These are phyloP conservation scores for Spinus olivaceus DNA, from an alignment of 2,797 vertebrate species.

Conservation along the genomic window DNA sequence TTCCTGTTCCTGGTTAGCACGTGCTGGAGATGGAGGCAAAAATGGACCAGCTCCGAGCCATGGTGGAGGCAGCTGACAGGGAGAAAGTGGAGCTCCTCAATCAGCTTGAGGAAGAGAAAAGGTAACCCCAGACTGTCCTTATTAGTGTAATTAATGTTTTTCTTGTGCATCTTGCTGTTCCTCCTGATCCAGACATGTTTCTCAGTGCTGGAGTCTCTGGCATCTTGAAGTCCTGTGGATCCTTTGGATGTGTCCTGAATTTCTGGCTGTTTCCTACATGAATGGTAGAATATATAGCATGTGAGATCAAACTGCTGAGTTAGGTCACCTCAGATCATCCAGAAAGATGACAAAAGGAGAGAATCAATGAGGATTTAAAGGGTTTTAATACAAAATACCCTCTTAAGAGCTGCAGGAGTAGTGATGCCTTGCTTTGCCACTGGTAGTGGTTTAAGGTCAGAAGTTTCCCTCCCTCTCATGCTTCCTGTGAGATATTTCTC, in stretches of 20 bases:
- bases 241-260: not conserved
- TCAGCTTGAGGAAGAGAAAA: conserved; percentile 96
- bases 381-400: not conserved
- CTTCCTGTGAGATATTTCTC: not conserved
- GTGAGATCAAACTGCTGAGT: not conserved
- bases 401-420: not conserved
- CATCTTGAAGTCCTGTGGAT: not conserved
- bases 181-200: rapidly evolving
- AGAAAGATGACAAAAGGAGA: not conserved
- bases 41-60: conserved; percentile 93
- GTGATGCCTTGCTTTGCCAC: not conserved
- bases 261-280: not conserved
- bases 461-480: not conserved
- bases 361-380: not conserved
- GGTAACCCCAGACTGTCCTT: conserved; percentile 71
- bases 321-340: not conserved
- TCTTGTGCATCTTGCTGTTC: not conserved
- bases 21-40: conserved; percentile 92
- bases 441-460: not conserved
- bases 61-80: conserved; percentile 96
- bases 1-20: conserved; percentile 70
- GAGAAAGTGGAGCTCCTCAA: conserved; percentile 97
- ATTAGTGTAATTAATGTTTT: not conserved
- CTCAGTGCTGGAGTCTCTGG: not conserved
- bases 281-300: not conserved